Conservation (phyloP, 2,888 invertebrate species). For the Cantharis nigra region DNA sequence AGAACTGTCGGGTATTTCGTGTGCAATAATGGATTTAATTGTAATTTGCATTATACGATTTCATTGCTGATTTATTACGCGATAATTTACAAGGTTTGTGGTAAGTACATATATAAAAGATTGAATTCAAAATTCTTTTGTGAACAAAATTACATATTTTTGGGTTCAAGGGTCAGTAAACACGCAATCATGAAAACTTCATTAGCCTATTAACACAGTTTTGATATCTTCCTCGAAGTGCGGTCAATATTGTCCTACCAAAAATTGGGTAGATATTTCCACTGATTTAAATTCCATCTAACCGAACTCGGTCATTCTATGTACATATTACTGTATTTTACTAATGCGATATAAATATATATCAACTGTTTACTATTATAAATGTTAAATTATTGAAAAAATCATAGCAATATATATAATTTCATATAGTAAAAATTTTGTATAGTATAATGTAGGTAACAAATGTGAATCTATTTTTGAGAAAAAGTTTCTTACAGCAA, state of each 20-base stretch:
- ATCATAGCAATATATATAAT: no score
- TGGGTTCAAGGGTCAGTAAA: not conserved
- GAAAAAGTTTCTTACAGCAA: no score
- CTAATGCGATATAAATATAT: no score
- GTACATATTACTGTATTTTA: no score
- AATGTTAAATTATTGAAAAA: no score
- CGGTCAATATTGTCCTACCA: not conserved
- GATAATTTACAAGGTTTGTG: not conserved
- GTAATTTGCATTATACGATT: not conserved
- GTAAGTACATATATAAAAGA: not conserved
- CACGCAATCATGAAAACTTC: not conserved
- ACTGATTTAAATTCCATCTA: not conserved
- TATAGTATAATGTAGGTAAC: no score
- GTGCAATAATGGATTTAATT: not conserved
- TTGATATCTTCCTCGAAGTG: not conserved
- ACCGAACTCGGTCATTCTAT: no score
- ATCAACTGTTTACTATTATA: no score
- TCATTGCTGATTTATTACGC: not conserved
- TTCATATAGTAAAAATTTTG: no score
- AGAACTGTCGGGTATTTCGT: not conserved
- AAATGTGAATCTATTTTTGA: no score
- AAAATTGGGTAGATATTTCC: not conserved
- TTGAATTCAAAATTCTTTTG: not conserved
- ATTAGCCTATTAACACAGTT: not conserved
- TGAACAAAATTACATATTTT: not conserved